Base-by-base conservation (phyloP, 1,140 invertebrate genomes). In the Drosophila ogumai region DNA sequence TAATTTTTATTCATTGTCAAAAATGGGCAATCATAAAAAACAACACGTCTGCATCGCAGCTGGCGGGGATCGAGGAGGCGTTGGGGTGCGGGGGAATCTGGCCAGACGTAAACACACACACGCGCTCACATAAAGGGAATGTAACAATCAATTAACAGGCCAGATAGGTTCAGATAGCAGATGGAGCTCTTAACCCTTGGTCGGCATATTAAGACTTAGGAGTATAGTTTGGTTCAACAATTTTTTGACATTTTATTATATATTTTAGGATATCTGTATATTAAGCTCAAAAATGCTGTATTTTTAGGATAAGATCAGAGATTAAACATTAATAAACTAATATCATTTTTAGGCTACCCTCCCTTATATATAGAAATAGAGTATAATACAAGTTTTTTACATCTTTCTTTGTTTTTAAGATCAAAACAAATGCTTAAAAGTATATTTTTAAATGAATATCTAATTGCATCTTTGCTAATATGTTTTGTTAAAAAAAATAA, bases 1-100 rank as follows among this genome's bases (percentile, higher is more conserved):
- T 88, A 90, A 88, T 88, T 88, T 90, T 80, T 87, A 88, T 88
- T 84, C 84, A 88, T 88, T 88, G 84, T 88, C 84, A 88, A 84
- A 87, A 86, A 76, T 74, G 75, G 85, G 73, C 57, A 79, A 90
- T 64, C 73, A 88, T 90, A 88, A 88, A 87, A 90, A 90, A 84
- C 80, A 69, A 88, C 84, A 88, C 84, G 85, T 88, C 84, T 88
- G 81, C 76, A 63, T 87, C 73, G 54, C 50, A 56, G 66, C 63
- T 36, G 63, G 64, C 17, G 38, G 36, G 47, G 49, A 46, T 43
- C 19, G 41, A 17, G 28, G 41, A 17, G 28, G 60, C 34, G 59
- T 66, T 66, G 59, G 46, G 19, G 46, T n/a, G 34, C 10, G 59
- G 52, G 56, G 38, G 43, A 44, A 54, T 50, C 28, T 50, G 57